Percentiles rank a stretch among this genome's conserved stretches.
These are phyloP conservation scores for Peromyscus aztecus DNA, from an alignment of 2,797 vertebrate species.

Conservation along the genomic window DNA sequence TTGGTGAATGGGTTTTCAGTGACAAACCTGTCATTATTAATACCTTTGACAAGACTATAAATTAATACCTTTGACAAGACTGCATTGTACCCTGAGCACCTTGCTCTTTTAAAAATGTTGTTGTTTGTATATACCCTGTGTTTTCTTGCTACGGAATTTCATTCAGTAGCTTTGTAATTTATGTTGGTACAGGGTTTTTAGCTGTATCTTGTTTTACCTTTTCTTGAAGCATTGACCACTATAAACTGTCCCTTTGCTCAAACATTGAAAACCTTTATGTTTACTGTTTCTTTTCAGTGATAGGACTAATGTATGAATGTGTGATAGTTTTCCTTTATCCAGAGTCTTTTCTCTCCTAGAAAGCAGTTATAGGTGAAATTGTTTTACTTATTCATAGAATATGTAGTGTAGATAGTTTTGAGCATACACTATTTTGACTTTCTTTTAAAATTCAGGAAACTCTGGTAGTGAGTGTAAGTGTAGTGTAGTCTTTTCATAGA, in stretches of 20 bases:
- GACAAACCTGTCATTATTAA: background rate
- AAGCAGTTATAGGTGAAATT: slow-evolving; percentile 17
- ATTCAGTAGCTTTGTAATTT: slow-evolving; percentile 6
- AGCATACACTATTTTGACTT: background rate
- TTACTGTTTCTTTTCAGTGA: background rate
- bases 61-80: background rate
- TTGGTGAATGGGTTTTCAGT: slow-evolving; percentile 38
- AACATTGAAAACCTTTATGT: background rate
- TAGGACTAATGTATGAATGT: slow-evolving; percentile 9
- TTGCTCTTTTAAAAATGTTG: background rate
- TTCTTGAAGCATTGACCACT: background rate
- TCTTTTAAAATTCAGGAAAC: background rate
- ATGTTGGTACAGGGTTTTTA: background rate
- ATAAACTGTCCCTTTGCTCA: background rate
- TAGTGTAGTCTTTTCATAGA: background rate
- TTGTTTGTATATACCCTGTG: background rate
- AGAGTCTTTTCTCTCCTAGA: background rate
- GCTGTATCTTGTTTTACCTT: background rate
- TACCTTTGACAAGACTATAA: background rate
- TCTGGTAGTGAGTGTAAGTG: background rate
- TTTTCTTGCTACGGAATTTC: background rate
- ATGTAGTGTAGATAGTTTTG: slow-evolving; percentile 29
- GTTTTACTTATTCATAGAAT: background rate
- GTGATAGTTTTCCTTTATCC: background rate
- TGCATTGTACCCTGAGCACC: background rate